A percentile compares a stretch with the other conserved stretches of the same genome.
phyloP scores from a whole-genome alignment of 2,113 vertebrate genomes.

The Odobenus rosmarus region DNA sequence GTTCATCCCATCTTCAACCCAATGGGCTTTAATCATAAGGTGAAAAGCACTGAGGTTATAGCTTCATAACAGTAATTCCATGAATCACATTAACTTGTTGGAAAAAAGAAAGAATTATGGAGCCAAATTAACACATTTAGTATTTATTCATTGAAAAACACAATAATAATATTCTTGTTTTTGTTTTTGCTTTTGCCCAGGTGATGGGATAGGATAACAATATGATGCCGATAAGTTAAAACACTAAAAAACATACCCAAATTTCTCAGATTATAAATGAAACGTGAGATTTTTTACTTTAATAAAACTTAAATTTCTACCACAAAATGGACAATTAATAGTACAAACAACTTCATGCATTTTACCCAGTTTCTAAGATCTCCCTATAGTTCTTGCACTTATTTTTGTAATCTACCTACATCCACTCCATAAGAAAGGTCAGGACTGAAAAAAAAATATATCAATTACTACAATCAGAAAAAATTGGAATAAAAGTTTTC shows the following conservation, averaged over 20 bases:
- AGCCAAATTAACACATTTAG: background rate
- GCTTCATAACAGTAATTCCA: background rate
- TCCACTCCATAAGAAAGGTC: background rate
- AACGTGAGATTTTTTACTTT: background rate
- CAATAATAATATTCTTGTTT: background rate
- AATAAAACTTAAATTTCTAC: background rate
- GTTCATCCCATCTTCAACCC: background rate
- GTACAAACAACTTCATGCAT: background rate
- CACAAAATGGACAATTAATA: background rate
- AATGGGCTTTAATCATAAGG: background rate
- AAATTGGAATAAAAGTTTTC: background rate
- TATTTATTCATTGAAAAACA: constrained; percentile 22
- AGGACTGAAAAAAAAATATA: background rate
- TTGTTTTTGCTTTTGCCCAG: background rate
- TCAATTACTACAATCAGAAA: background rate
- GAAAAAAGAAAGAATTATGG: background rate
- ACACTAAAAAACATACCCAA: background rate
- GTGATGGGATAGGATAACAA: background rate
- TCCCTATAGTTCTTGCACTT: background rate
- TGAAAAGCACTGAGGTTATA: background rate
- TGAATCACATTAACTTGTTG: background rate
- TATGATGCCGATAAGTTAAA: background rate
- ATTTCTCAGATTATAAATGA: background rate
- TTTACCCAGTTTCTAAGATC: background rate
- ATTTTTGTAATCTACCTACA: background rate